Evolutionary conservation across 2,797 vertebrate species (phyloP).

Genomic region (Rhinichthys osculus): DNA sequence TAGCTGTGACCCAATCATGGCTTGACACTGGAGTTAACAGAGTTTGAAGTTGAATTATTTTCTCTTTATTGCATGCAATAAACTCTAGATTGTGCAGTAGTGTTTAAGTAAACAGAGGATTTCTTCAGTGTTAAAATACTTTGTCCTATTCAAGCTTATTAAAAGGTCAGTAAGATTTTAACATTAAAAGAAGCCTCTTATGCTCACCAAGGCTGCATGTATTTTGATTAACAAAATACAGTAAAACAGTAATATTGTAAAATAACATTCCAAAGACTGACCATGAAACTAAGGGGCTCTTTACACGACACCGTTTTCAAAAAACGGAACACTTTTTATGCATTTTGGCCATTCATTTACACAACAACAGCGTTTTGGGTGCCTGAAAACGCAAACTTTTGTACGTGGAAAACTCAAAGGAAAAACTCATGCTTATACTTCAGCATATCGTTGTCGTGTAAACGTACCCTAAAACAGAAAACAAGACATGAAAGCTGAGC

Average conservation of each 20-base stretch:
- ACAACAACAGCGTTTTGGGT: too few species aligned
- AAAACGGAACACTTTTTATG: too few species aligned
- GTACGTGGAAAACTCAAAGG: too few species aligned
- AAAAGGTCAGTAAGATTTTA: background rate
- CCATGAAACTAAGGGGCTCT: too few species aligned
- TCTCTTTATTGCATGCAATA: constrained; percentile 14
- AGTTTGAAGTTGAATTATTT: background rate
- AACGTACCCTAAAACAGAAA: too few species aligned
- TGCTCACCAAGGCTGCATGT: background rate
- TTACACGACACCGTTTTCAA: too few species aligned
- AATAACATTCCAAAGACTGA: background rate
- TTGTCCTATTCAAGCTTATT: background rate
- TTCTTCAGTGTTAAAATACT: background rate
- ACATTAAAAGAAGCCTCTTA: background rate
- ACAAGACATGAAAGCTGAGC: too few species aligned
- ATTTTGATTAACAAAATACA: background rate
- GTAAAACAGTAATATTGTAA: background rate
- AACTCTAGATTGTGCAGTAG: background rate
- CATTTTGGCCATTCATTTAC: too few species aligned
- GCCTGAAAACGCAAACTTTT: too few species aligned
- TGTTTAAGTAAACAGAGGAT: background rate
- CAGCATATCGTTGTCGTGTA: too few species aligned
- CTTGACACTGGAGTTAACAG: background rate
- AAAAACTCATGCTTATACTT: too few species aligned
- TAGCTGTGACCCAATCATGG: background rate